Conservation (phyloP, 2,113 vertebrate species). For the Gadus chalcogrammus region DNA sequence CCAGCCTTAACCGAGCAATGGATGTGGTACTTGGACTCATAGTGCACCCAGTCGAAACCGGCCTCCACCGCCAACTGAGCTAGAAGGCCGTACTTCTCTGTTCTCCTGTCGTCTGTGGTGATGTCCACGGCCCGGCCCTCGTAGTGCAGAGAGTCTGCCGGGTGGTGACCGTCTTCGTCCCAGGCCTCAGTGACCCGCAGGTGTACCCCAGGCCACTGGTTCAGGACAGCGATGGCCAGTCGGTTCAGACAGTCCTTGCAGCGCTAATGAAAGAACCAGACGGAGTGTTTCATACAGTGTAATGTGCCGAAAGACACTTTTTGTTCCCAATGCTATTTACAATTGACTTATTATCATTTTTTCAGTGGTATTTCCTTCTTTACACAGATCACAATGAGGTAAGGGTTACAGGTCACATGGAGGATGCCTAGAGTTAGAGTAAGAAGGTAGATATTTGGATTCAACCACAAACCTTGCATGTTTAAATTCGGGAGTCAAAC, state of each 20-base stretch:
- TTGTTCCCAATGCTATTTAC: too few relatives aligned
- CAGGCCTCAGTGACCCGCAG: conserved; percentile 95
- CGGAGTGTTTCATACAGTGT: not conserved
- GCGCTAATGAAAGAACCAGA: conserved; percentile 71
- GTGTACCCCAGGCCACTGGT: conserved; percentile 94
- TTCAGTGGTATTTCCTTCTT: too few relatives aligned
- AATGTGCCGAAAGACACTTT: too few relatives aligned
- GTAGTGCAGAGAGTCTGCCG: conserved; percentile 89
- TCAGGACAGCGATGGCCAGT: conserved; percentile 93
- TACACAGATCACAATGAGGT: too few relatives aligned
- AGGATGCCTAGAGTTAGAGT: too few relatives aligned
- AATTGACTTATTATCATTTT: too few relatives aligned
- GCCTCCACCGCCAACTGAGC: conserved; percentile 95
- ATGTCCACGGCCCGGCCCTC: conserved; percentile 97
- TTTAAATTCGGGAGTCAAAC: too few relatives aligned
- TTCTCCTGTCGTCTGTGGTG: conserved; percentile 90
- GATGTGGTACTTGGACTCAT: conserved; percentile 92
- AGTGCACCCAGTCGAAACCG: conserved; percentile 98
- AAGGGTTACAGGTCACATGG: too few relatives aligned
- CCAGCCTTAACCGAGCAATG: conserved; percentile 97
- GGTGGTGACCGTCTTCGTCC: conserved; percentile 96
- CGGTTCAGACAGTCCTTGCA: conserved; percentile 94
- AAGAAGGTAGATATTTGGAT: too few relatives aligned
- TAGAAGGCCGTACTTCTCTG: conserved; percentile 90
- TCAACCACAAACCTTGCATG: too few relatives aligned